Evolutionary conservation across 2,113 vertebrate species (phyloP).

Genomic region (Chloroceryle aenea): DNA sequence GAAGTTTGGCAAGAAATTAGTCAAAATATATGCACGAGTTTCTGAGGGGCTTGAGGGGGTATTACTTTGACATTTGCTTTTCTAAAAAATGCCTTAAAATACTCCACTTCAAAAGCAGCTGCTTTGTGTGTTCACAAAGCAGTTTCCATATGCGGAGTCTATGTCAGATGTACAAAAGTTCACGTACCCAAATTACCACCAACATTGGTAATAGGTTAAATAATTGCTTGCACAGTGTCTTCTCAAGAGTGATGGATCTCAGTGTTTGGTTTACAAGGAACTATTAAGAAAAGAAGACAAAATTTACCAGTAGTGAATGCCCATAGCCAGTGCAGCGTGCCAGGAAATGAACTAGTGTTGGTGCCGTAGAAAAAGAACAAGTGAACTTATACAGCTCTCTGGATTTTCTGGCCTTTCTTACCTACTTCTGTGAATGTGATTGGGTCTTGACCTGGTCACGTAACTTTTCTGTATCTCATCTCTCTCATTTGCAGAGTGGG

Average conservation of each 20-base stretch:
- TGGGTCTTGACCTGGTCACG: not conserved
- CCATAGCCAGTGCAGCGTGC: not conserved
- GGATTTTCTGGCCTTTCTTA: not conserved
- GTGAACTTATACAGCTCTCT: not conserved
- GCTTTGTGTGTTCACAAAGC: not conserved
- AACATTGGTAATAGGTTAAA: not conserved
- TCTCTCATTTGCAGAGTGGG: not conserved
- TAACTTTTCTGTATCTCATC: not conserved
- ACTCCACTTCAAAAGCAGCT: slow-evolving; percentile 46
- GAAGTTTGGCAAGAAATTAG: slow-evolving; percentile 58
- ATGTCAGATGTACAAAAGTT: not conserved
- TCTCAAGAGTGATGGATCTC: not conserved
- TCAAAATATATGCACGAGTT: slow-evolving; percentile 1
- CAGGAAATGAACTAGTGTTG: not conserved
- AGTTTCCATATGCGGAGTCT: slow-evolving; percentile 2
- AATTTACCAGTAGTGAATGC: not conserved
- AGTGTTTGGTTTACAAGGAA: not conserved
- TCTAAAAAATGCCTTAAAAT: not conserved
- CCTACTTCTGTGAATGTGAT: not conserved
- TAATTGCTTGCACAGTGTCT: not conserved
- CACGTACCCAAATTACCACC: not conserved
- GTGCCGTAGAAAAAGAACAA: not conserved
- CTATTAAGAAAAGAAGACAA: not conserved
- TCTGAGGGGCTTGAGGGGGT: not conserved
- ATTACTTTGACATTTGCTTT: slow-evolving; percentile 23